Percentiles rank a stretch among this genome's conserved stretches.
phyloP scores from a whole-genome alignment of 2,113 vertebrate genomes.

The Eulacestoma nigropectus region DNA sequence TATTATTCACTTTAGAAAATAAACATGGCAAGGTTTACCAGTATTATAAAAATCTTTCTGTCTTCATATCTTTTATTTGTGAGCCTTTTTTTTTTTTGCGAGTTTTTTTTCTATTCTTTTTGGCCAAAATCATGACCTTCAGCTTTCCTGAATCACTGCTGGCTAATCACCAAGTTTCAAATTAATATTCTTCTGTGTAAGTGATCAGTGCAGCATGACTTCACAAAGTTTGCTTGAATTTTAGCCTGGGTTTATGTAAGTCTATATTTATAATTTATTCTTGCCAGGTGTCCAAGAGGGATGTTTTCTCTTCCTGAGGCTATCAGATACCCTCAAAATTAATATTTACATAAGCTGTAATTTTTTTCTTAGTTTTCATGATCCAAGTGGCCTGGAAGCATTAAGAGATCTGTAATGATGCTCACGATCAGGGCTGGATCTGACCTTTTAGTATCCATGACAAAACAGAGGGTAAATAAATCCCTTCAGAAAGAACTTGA shows the following conservation, averaged over 20 bases:
- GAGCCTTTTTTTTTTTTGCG: not conserved
- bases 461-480: slow-evolving; percentile 1
- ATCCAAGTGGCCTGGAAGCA: not conserved
- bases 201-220: not conserved
- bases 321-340: not conserved
- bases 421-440: not conserved
- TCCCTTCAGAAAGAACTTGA: not conserved
- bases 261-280: not conserved
- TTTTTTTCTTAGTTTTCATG: not conserved
- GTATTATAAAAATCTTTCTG: not conserved
- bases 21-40: not conserved
- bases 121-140: not conserved
- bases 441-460: not conserved
- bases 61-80: not conserved
- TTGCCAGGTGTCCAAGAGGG: not conserved
- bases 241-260: not conserved
- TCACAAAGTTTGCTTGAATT: not conserved
- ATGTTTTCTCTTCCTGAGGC: not conserved
- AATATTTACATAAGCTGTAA: not conserved
- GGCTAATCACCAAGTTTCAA: not conserved
- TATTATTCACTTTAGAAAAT: not conserved
- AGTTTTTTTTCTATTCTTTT: not conserved
- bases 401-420: not conserved
- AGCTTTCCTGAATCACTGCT: not conserved
- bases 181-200: not conserved